A percentile compares a stretch with the other conserved stretches of the same genome.
Conservation (phyloP, 2,888 invertebrate species). For the Belgica antarctica region DNA sequence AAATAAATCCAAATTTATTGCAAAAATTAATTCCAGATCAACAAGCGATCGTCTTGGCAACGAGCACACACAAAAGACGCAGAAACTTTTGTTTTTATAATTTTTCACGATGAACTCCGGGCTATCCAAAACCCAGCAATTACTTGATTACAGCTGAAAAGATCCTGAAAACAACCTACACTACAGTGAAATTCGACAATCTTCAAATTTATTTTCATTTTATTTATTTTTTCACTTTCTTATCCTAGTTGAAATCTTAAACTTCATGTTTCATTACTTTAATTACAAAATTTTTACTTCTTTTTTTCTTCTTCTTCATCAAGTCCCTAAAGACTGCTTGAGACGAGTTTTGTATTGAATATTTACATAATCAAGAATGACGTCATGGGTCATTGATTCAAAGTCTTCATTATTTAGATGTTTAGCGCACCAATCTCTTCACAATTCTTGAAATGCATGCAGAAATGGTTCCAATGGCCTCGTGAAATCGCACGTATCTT, state of each 20-base stretch:
- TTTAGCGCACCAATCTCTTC: background rate
- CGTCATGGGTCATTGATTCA: background rate
- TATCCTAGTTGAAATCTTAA: background rate
- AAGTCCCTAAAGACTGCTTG: background rate
- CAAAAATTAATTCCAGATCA: no score
- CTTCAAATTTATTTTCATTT: background rate
- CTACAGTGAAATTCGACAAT: no score
- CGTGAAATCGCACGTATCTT: no score
- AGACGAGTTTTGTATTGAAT: background rate
- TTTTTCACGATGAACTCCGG: no score
- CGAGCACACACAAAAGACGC: no score
- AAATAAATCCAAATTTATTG: no score
- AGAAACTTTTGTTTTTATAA: no score
- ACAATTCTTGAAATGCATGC: constrained; percentile 3
- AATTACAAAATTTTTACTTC: constrained; percentile 10
- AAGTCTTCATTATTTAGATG: background rate
- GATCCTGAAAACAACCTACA: no score
- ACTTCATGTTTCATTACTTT: constrained; percentile 5
- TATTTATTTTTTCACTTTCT: background rate
- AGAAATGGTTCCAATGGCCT: no score
- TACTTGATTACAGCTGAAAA: no score
- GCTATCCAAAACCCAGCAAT: no score
- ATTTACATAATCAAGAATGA: constrained; percentile 15
- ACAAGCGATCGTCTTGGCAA: no score
- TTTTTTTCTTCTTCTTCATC: background rate